These are phyloP conservation scores for Dasypolia templi DNA, from an alignment of 2,888 invertebrate species.

Conservation along the genomic window DNA sequence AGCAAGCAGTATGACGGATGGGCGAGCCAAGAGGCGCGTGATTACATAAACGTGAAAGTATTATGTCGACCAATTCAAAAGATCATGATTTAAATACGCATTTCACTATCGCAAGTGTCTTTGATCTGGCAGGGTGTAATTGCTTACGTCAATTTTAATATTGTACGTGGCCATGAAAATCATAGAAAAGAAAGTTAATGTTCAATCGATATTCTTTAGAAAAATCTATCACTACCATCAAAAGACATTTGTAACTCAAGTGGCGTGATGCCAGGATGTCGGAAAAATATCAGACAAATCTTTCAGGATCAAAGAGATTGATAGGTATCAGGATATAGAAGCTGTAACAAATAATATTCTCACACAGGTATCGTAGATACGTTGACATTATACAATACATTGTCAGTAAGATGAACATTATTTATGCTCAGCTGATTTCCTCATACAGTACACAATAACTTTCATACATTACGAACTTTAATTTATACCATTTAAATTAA, in stretches of 20 bases:
- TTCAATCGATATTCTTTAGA: constrained; percentile 16
- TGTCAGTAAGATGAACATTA: constrained; percentile 53
- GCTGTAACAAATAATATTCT: constrained; percentile 13
- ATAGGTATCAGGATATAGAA: constrained; percentile 18
- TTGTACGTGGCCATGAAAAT: constrained; percentile 60
- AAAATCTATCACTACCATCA: constrained; percentile 22
- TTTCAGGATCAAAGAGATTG: constrained; percentile 33
- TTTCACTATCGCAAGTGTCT: constrained; percentile 67
- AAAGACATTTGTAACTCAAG: constrained; percentile 24
- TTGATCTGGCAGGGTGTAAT: constrained; percentile 68
- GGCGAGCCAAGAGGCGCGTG: constrained; percentile 81
- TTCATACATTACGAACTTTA: constrained; percentile 64
- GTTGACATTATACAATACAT: constrained; percentile 49
- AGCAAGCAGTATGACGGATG: constrained; percentile 82
- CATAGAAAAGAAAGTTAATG: constrained; percentile 42
- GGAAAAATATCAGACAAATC: constrained; percentile 6
- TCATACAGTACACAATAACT: constrained; percentile 65
- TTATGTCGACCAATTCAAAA: constrained; percentile 82
- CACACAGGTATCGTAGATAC: constrained; percentile 29
- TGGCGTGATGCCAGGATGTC: constrained; percentile 24
- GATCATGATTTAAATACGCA: constrained; percentile 76
- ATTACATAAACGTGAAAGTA: constrained; percentile 87
- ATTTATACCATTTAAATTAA: constrained; percentile 62
- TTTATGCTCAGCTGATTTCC: constrained; percentile 67
- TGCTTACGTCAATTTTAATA: constrained; percentile 55